Percentiles rank a stretch among this genome's conserved stretches.
These are phyloP conservation scores for Chrysomallon squamiferum DNA, from an alignment of 1,140 invertebrate genomes.

Conservation along the genomic window DNA sequence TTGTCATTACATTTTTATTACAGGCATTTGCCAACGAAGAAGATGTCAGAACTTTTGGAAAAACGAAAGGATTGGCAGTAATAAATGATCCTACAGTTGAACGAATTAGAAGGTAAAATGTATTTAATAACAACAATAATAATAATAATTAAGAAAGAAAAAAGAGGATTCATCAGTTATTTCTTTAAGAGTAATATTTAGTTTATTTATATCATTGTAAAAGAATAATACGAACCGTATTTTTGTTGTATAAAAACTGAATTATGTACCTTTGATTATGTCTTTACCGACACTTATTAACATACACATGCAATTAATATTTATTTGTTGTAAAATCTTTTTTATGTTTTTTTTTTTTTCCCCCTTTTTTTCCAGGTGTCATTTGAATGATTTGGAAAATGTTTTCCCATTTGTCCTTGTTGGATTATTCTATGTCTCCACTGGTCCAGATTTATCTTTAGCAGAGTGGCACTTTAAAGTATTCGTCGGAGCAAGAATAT, in stretches of 20 bases:
- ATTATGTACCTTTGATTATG: no score
- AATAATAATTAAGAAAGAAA: background rate
- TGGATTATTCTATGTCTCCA: constrained; percentile 70
- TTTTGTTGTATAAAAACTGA: no score
- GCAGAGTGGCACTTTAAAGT: constrained; percentile 69
- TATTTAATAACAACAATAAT: background rate
- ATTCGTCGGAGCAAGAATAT: constrained; percentile 68
- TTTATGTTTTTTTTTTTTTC: no score
- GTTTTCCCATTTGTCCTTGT: constrained; percentile 70
- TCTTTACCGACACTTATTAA: no score
- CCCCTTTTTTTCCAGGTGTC: constrained; percentile 65
- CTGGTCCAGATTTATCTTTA: constrained; percentile 64
- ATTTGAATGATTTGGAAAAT: constrained; percentile 76
- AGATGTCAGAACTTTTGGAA: constrained; percentile 55
- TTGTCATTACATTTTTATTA: no score
- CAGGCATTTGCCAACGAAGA: constrained; percentile 71
- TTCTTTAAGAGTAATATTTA: no score
- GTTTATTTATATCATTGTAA: no score
- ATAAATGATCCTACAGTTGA: constrained; percentile 31
- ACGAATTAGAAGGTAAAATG: constrained; percentile 16
- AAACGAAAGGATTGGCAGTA: constrained; percentile 56
- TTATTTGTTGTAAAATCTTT: no score
- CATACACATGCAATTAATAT: no score
- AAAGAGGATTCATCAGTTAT: no score
- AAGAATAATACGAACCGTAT: no score